These are phyloP conservation scores for Scomber japonicus DNA, from an alignment of 2,113 vertebrate species.

Conservation along the genomic window DNA sequence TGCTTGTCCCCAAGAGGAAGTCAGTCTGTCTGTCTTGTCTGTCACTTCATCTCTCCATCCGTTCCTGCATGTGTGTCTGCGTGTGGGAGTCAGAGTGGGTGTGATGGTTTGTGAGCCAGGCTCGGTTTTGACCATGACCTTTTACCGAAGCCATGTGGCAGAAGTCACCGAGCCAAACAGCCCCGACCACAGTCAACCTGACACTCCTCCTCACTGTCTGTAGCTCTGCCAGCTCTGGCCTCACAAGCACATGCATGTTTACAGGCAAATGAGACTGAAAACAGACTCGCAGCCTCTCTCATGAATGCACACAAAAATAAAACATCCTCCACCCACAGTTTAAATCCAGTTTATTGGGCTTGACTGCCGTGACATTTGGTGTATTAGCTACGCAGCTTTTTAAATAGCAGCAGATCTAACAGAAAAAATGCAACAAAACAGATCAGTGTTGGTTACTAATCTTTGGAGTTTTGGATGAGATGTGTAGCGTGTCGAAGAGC, in stretches of 20 bases:
- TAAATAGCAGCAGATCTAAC: slow-evolving; percentile 10
- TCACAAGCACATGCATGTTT: slow-evolving; percentile 53
- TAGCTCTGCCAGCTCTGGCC: slow-evolving; percentile 54
- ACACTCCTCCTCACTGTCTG: slow-evolving; percentile 63
- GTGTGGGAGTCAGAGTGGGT: slow-evolving; percentile 63
- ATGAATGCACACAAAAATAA: slow-evolving; percentile 34
- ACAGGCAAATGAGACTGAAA: slow-evolving; percentile 55
- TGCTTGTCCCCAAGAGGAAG: slow-evolving; percentile 58
- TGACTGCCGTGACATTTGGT: background rate
- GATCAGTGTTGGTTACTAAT: background rate
- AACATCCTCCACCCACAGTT: background rate
- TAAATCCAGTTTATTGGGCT: slow-evolving; percentile 12
- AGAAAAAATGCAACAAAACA: slow-evolving; percentile 6
- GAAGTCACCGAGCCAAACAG: slow-evolving; percentile 67
- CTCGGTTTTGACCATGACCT: slow-evolving; percentile 78
- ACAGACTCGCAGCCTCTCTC: slow-evolving; percentile 29
- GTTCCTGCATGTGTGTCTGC: slow-evolving; percentile 22
- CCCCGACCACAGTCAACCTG: slow-evolving; percentile 60
- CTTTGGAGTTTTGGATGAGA: background rate
- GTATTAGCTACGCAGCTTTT: background rate
- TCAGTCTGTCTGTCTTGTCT: slow-evolving; percentile 49
- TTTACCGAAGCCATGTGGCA: slow-evolving; percentile 72
- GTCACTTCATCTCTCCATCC: slow-evolving; percentile 33
- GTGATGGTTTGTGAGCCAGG: slow-evolving; percentile 69
- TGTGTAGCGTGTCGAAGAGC: background rate